Evolutionary conservation across 2,888 invertebrate genomes (phyloP).

Genomic region (Cryptocephalus moraei): DNA sequence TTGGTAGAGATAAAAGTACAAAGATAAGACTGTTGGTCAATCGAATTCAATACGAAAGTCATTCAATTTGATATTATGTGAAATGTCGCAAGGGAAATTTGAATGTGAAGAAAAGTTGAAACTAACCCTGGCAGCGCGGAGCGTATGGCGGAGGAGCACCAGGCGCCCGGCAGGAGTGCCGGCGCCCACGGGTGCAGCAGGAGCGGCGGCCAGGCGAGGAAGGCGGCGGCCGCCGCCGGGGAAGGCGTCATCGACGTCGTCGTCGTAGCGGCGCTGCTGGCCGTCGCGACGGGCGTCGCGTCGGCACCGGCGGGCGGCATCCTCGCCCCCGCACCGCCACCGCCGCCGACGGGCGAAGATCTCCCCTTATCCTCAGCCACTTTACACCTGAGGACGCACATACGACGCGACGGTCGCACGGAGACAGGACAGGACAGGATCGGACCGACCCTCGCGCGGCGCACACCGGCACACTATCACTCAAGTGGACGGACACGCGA

Average conservation of each 20-base stretch:
- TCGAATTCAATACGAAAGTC: no score
- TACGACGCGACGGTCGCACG: conserved; percentile 6
- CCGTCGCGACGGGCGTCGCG: conserved; percentile 12
- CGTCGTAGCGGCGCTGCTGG: conserved; percentile 4
- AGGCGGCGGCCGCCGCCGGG: conserved; percentile 39
- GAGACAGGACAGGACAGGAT: not conserved
- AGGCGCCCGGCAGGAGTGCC: conserved; percentile 56
- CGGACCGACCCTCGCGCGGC: conserved; percentile 6
- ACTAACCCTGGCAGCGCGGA: conserved; percentile 68
- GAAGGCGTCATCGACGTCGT: conserved; percentile 18
- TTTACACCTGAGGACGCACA: conserved; percentile 15
- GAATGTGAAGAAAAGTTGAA: conserved; percentile 1
- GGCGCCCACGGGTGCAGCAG: conserved; percentile 67
- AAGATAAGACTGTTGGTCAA: no score
- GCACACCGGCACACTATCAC: conserved; percentile 7
- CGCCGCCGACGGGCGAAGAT: conserved; percentile 6
- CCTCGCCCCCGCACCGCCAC: conserved; percentile 16
- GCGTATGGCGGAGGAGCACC: conserved; percentile 55
- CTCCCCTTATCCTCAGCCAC: conserved; percentile 35
- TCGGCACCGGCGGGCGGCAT: conserved; percentile 19
- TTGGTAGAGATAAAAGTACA: no score
- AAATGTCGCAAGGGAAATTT: no score
- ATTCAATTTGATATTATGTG: no score
- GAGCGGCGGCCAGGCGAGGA: conserved; percentile 67
- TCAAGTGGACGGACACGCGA: conserved; percentile 37